These are phyloP conservation scores for Embidobia sp. DNA, from an alignment of 2,888 invertebrate genomes.

Conservation along the genomic window DNA sequence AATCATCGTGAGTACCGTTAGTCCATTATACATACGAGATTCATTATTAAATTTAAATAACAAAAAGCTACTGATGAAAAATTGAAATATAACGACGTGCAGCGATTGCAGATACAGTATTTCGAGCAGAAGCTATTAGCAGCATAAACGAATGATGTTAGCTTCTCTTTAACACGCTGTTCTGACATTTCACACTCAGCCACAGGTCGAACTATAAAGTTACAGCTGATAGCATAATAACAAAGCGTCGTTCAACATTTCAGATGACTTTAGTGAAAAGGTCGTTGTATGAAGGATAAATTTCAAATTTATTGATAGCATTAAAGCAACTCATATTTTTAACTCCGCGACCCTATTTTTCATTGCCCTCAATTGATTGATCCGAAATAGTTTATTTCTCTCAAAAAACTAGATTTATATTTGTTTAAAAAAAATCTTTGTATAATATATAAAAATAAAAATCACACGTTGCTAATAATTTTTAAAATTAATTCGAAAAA, in stretches of 20 bases:
- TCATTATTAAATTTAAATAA: not conserved
- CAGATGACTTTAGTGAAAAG: constrained; percentile 49
- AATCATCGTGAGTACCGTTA: not conserved
- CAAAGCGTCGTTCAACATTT: constrained; percentile 58
- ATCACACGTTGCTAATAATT: too few relatives aligned
- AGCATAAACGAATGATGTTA: constrained; percentile 68
- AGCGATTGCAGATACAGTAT: constrained; percentile 44
- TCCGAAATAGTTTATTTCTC: too few relatives aligned
- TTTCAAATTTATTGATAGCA: constrained; percentile 35
- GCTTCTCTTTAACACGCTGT: constrained; percentile 78
- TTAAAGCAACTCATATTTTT: too few relatives aligned
- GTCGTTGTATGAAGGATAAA: constrained; percentile 31
- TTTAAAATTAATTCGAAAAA: too few relatives aligned
- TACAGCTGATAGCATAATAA: constrained; percentile 62
- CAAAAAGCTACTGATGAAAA: constrained; percentile 14
- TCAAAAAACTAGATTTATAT: too few relatives aligned
- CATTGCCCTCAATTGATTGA: too few relatives aligned
- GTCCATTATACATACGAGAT: too few relatives aligned
- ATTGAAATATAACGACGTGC: constrained; percentile 39
- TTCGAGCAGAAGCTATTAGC: constrained; percentile 61
- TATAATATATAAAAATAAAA: too few relatives aligned
- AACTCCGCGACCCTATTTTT: too few relatives aligned
- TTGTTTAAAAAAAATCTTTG: too few relatives aligned
- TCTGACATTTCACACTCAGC: constrained; percentile 79
- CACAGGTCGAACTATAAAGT: constrained; percentile 60